A percentile compares a stretch with the other conserved stretches of the same genome.
phyloP scores from a whole-genome alignment of 1,140 invertebrate species.

The Trichonephila clavata region DNA sequence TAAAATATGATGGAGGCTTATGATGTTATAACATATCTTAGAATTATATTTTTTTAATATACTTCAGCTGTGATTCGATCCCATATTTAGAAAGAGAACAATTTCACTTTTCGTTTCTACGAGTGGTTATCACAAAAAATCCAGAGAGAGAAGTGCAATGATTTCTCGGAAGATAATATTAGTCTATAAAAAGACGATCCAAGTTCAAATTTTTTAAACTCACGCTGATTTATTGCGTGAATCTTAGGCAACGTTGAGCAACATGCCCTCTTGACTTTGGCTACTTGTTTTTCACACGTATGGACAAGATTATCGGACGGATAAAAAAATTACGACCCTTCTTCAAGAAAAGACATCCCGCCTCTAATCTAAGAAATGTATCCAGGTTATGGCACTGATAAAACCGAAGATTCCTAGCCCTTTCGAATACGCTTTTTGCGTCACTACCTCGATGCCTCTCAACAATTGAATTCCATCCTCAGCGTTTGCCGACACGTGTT shows the following conservation, averaged over 20 bases:
- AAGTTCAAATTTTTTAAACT: background rate
- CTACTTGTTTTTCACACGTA: background rate
- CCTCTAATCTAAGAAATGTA: conserved; percentile 1
- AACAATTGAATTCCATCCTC: background rate
- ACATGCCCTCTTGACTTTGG: conserved; percentile 4
- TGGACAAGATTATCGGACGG: background rate
- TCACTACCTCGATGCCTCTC: background rate
- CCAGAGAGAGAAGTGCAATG: background rate
- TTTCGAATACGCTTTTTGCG: background rate
- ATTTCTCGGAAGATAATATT: background rate
- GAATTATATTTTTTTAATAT: too few relatives aligned
- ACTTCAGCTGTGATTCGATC: too few relatives aligned
- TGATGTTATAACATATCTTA: too few relatives aligned
- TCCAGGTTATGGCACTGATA: conserved; percentile 6
- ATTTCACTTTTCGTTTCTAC: too few relatives aligned
- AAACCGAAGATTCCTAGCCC: background rate
- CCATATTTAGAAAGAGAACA: too few relatives aligned
- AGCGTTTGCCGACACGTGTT: background rate
- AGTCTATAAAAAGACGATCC: background rate
- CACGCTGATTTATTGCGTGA: background rate
- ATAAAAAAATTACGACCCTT: background rate
- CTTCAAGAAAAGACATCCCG: background rate
- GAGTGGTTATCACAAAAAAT: background rate
- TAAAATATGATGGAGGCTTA: too few relatives aligned
- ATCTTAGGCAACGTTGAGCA: conserved; percentile 22